Conservation (phyloP, 2,113 vertebrate genomes). For the Oxyruncus cristatus region DNA sequence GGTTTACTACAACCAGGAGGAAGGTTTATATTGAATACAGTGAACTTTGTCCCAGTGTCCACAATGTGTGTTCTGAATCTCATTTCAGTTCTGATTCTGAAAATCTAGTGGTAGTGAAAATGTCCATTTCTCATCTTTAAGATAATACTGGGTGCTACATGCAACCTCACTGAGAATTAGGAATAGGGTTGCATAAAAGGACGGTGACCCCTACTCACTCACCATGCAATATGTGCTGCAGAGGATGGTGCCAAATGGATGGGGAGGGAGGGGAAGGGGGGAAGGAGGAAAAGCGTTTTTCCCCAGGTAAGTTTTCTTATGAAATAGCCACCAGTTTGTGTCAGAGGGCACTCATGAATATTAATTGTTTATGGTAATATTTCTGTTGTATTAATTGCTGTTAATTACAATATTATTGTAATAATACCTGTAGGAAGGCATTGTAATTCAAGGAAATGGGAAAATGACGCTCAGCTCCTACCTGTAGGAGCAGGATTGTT, state of each 20-base stretch:
- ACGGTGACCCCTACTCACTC: neutral
- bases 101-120: neutral
- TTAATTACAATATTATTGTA: neutral
- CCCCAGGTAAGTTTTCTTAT: neutral
- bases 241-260: neutral
- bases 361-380: neutral
- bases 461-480: neutral
- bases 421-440: neutral
- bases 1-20: neutral
- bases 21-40: neutral
- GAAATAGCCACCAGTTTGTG: neutral
- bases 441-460: neutral
- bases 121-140: neutral
- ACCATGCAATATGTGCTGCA: fast-evolving
- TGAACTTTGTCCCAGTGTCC: neutral
- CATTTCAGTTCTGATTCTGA: neutral
- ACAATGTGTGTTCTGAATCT: neutral
- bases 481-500: neutral
- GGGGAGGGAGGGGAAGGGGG: neutral
- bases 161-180: neutral
- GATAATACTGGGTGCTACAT: neutral
- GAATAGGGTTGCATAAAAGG: neutral
- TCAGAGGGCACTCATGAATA: neutral
- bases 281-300: neutral
- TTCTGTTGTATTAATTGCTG: neutral